Conservation (phyloP, 1,140 invertebrate species). For the Brachionus rubens region DNA sequence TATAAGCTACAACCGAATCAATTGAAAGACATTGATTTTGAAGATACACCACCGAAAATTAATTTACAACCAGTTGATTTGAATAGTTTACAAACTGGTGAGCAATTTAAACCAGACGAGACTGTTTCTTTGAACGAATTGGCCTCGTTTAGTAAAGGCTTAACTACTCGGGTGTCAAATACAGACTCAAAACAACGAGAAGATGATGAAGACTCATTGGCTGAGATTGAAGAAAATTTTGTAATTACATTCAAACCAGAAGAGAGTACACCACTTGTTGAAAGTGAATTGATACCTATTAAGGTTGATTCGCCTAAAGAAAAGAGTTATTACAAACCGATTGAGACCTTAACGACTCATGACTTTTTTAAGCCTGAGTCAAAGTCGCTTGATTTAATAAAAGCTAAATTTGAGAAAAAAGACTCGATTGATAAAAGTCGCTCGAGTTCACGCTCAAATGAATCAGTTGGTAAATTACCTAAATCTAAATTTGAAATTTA, state of each 20-base stretch:
- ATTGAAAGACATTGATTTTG: not conserved
- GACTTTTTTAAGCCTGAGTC: not conserved
- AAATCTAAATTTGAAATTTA: constrained; percentile 37
- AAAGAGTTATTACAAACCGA: not conserved
- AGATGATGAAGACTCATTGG: constrained; percentile 22
- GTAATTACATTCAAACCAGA: constrained; percentile 20
- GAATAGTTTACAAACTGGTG: not conserved
- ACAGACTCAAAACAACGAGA: not conserved
- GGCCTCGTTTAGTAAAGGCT: constrained; percentile 1
- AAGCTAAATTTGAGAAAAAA: constrained; percentile 26
- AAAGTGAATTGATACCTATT: not conserved
- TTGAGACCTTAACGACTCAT: not conserved
- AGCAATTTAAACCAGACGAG: constrained; percentile 9
- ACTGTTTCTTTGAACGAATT: not conserved
- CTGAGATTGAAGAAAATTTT: constrained; percentile 38
- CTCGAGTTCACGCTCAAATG: too few relatives aligned
- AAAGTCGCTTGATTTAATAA: not conserved
- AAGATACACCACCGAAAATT: not conserved
- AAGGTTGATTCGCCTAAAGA: not conserved
- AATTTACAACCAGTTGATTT: not conserved
- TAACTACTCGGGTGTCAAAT: not conserved
- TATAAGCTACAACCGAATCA: constrained; percentile 20
- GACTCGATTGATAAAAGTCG: not conserved
- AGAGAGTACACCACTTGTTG: not conserved
- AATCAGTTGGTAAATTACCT: constrained; percentile 13